Percentiles rank a stretch among this genome's conserved stretches.
Conservation (phyloP, 2,113 vertebrate genomes). For the Mustela nigripes region DNA sequence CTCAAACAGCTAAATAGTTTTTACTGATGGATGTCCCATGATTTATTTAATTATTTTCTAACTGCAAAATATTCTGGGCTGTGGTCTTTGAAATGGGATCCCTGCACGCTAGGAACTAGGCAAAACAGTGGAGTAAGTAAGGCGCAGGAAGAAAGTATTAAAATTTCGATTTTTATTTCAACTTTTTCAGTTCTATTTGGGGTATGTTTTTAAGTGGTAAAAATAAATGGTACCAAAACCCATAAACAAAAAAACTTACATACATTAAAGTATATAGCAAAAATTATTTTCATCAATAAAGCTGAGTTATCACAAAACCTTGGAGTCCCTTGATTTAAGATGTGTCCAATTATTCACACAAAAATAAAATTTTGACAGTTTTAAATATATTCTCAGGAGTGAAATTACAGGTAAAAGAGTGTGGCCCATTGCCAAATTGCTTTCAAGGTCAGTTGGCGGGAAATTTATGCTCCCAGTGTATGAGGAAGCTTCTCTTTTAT, state of each 20-base stretch:
- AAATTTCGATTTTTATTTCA: conserved; percentile 8
- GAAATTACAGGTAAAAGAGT: conserved; percentile 57
- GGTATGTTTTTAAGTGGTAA: conserved; percentile 44
- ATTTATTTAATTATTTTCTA: not conserved
- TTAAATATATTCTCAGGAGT: conserved; percentile 67
- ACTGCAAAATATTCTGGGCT: not conserved
- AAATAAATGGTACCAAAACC: not conserved
- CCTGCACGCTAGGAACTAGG: too few species aligned
- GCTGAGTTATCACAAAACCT: conserved; percentile 25
- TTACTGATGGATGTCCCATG: not conserved
- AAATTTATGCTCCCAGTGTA: conserved; percentile 66
- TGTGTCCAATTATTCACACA: conserved; percentile 62
- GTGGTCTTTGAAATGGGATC: conserved; percentile 1
- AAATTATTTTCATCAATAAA: conserved; percentile 54
- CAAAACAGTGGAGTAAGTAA: not conserved
- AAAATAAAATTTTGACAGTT: conserved; percentile 78
- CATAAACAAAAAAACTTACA: not conserved
- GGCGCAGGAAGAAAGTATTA: not conserved
- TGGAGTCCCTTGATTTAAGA: conserved; percentile 63
- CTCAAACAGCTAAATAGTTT: not conserved
- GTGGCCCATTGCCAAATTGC: conserved; percentile 70
- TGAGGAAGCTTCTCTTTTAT: conserved; percentile 40
- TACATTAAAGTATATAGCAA: not conserved
- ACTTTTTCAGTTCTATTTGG: conserved; percentile 7
- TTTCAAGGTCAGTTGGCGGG: conserved; percentile 66